Conservation (phyloP, 2,113 vertebrate genomes). For the Xiphorhynchus elegans region DNA sequence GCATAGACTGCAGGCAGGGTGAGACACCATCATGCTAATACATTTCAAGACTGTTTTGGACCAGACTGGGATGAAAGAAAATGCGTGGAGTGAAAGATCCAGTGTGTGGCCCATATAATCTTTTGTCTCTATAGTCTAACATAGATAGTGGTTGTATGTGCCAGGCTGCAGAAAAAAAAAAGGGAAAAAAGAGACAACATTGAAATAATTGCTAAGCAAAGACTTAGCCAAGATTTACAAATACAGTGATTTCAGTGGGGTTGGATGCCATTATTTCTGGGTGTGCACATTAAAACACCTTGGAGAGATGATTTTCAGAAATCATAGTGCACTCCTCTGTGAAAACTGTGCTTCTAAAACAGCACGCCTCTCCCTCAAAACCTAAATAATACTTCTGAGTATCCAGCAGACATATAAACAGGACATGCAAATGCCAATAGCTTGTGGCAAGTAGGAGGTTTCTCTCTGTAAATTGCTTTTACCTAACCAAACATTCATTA, state of each 20-base stretch:
- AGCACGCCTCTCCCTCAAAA: neutral
- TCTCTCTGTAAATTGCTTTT: neutral
- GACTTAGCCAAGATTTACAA: neutral
- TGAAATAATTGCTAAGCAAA: neutral
- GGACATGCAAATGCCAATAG: neutral
- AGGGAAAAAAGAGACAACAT: neutral
- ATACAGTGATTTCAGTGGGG: neutral
- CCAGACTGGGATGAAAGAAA: conserved; percentile 26
- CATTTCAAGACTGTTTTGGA: conserved; percentile 42
- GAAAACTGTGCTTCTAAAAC: neutral
- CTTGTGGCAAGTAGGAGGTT: conserved; percentile 1
- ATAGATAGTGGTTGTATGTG: neutral
- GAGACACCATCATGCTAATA: conserved; percentile 9
- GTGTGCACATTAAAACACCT: neutral
- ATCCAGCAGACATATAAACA: conserved; percentile 11
- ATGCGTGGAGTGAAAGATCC: neutral
- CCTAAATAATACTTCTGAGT: neutral
- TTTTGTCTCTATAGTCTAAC: neutral
- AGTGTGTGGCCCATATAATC: neutral
- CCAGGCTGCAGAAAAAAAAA: neutral
- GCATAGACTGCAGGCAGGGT: conserved; percentile 29
- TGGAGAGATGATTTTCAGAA: neutral
- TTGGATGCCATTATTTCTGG: neutral
- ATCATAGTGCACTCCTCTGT: neutral
- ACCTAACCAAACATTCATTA: neutral